Percentiles rank a stretch among this genome's conserved stretches.
Evolutionary conservation across 2,113 vertebrate genomes (phyloP).

Genomic region (Miniopterus natalensis): DNA sequence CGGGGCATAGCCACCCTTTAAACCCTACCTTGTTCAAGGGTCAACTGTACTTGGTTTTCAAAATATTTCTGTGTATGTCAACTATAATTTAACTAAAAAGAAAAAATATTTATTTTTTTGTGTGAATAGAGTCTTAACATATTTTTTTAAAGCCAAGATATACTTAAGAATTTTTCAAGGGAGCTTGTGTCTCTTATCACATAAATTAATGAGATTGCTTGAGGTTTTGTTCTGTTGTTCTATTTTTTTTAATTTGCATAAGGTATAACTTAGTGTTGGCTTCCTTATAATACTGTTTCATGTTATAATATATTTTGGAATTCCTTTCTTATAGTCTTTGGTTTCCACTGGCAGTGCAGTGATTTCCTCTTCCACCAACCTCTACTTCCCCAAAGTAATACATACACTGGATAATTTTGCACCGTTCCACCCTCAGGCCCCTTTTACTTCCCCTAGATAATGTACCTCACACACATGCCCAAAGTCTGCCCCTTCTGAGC

Average conservation of each 20-base stretch:
- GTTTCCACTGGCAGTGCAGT: background rate
- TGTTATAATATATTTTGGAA: background rate
- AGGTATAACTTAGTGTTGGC: background rate
- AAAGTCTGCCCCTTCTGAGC: background rate
- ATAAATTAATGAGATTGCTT: background rate
- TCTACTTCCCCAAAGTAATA: background rate
- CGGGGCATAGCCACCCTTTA: background rate
- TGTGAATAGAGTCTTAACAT: background rate
- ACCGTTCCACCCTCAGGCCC: too few species aligned
- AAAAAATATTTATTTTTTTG: background rate
- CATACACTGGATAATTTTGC: background rate
- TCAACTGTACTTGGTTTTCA: background rate
- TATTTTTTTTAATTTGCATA: background rate
- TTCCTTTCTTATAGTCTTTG: slow-evolving; percentile 10
- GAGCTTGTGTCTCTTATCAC: background rate
- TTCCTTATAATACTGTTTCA: background rate
- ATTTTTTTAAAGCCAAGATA: background rate
- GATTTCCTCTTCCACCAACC: background rate
- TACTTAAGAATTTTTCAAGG: slow-evolving; percentile 2
- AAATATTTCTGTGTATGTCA: slow-evolving; percentile 45
- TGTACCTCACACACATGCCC: background rate
- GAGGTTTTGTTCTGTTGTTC: background rate
- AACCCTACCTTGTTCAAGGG: background rate
- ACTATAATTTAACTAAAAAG: background rate
- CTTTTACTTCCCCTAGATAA: background rate